These are phyloP conservation scores for Propithecus coquereli DNA, from an alignment of 2,113 vertebrate species.

Conservation along the genomic window DNA sequence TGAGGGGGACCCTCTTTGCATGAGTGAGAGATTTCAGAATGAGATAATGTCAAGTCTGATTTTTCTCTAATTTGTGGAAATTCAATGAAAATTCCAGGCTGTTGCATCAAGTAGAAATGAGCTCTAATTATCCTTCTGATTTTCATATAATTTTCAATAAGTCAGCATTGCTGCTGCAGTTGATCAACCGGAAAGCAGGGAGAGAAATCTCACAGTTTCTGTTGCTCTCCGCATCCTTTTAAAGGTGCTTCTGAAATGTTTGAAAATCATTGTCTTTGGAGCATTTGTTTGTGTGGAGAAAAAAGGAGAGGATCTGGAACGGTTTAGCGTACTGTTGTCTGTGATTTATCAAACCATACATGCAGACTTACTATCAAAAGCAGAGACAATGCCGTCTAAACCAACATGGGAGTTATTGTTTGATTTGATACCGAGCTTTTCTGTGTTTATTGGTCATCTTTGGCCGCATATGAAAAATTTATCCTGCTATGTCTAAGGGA, in stretches of 20 bases:
- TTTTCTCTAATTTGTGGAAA: conserved; percentile 44
- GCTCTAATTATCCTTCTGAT: conserved; percentile 54
- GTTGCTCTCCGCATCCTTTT: neutral
- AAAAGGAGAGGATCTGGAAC: neutral
- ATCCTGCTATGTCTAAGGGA: conserved; percentile 57
- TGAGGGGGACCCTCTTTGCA: neutral
- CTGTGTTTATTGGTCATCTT: conserved; percentile 60
- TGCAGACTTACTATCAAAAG: neutral
- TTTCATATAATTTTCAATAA: conserved; percentile 50
- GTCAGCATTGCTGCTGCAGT: neutral
- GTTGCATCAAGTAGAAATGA: conserved; percentile 47
- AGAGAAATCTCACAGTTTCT: conserved; percentile 32
- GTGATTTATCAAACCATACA: conserved; percentile 38
- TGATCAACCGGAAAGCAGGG: conserved; percentile 13
- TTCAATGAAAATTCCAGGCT: conserved; percentile 38
- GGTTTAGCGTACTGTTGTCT: neutral
- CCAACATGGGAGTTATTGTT: conserved; percentile 45
- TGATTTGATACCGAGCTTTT: conserved; percentile 57
- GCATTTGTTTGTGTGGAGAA: conserved; percentile 49
- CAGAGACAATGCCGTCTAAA: conserved; percentile 50
- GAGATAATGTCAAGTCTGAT: neutral
- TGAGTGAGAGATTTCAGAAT: neutral
- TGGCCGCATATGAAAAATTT: conserved; percentile 62
- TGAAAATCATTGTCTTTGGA: conserved; percentile 43
- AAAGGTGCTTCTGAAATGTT: conserved; percentile 7